These are phyloP conservation scores for Gerosis bhagava DNA, from an alignment of 2,888 invertebrate species.

Conservation along the genomic window DNA sequence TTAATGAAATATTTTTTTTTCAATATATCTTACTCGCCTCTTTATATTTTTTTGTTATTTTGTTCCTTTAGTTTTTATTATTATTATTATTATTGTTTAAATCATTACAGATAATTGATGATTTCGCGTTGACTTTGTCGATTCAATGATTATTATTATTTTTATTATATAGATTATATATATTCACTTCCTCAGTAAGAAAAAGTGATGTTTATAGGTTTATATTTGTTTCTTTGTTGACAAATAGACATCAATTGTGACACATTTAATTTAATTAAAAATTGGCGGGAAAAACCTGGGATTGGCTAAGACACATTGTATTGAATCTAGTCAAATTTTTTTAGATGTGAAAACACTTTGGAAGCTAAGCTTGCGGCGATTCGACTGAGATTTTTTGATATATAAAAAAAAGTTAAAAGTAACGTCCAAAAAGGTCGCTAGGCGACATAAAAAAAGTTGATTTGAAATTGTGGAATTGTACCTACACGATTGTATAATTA, in stretches of 20 bases:
- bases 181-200: constrained; percentile 70
- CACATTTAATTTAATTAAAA: no score
- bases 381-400: constrained; percentile 71
- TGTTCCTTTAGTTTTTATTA: constrained; percentile 80
- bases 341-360: constrained; percentile 51
- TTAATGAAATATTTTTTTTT: constrained; percentile 77
- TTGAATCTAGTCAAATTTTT: constrained; percentile 81
- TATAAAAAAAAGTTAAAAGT: constrained; percentile 50
- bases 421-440: constrained; percentile 75
- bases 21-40: constrained; percentile 76
- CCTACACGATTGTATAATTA: constrained; percentile 47
- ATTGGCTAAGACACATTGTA: constrained; percentile 70
- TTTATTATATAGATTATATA: constrained; percentile 60
- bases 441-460: constrained; percentile 69
- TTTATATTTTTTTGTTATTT: constrained; percentile 77
- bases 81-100: constrained; percentile 78
- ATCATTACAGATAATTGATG: constrained; percentile 59
- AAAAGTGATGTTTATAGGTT: constrained; percentile 60
- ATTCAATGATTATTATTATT: constrained; percentile 58
- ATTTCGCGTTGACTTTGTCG: constrained; percentile 57
- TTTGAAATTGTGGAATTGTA: constrained; percentile 78
- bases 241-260: constrained; percentile 30
- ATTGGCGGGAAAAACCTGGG: constrained; percentile 56
- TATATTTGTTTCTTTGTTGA: constrained; percentile 36
- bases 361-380: constrained; percentile 65